Conservation (phyloP, 2,113 vertebrate genomes). For the Nibea albiflora region DNA sequence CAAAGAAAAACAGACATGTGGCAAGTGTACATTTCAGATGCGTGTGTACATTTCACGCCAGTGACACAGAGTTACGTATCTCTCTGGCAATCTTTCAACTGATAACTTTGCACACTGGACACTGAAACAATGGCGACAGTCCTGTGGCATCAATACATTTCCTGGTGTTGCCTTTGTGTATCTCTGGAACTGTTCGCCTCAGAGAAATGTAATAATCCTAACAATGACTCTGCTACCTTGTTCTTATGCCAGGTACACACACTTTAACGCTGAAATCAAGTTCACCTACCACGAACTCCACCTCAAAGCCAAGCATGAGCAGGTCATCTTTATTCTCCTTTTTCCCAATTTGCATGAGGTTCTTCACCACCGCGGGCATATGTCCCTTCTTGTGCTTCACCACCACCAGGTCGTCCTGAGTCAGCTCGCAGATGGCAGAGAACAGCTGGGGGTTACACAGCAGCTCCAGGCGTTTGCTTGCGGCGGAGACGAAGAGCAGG, state of each 20-base stretch:
- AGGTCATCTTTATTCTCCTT: constrained; percentile 78
- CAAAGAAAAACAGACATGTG: not conserved
- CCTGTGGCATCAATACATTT: not conserved
- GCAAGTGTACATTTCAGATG: not conserved
- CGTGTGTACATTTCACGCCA: not conserved
- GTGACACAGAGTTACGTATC: not conserved
- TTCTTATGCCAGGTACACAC: not conserved
- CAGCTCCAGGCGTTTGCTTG: constrained; percentile 76
- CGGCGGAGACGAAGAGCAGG: constrained; percentile 77
- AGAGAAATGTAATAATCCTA: not conserved
- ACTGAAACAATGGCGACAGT: not conserved
- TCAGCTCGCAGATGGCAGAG: constrained; percentile 79
- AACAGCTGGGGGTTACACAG: constrained; percentile 84
- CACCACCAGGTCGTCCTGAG: constrained; percentile 81
- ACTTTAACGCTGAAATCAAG: not conserved
- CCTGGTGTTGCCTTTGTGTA: not conserved
- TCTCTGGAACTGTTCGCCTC: not conserved
- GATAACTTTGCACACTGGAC: not conserved
- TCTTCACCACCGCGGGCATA: constrained; percentile 79
- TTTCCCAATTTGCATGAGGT: constrained; percentile 82
- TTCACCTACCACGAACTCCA: constrained; percentile 81
- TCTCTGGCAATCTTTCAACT: not conserved
- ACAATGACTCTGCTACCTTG: not conserved
- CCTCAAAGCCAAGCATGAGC: constrained; percentile 83
- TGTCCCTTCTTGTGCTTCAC: constrained; percentile 77